phyloP scores from a whole-genome alignment of 1,140 invertebrate species.

The Drosophila mojavensis region DNA sequence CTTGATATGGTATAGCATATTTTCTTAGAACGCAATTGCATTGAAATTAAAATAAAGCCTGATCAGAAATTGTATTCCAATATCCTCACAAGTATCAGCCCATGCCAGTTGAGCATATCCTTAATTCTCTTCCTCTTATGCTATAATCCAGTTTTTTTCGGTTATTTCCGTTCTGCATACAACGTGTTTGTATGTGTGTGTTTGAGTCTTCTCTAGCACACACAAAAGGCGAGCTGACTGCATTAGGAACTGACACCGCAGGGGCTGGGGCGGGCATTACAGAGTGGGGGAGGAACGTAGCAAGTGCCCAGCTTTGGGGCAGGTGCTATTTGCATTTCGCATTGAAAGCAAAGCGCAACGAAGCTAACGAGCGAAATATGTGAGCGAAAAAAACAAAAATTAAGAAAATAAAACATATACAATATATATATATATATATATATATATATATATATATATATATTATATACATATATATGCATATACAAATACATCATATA shows the following conservation, averaged over 20 bases:
- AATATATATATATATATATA: neutral
- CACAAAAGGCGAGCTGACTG: slow-evolving; percentile 62
- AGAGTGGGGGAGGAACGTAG: slow-evolving; percentile 27
- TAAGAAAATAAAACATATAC: slow-evolving; percentile 27
- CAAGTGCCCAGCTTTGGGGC: slow-evolving; percentile 76
- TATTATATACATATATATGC: neutral
- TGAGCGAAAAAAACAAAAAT: slow-evolving; percentile 51
- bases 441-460: too few relatives aligned
- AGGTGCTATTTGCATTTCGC: slow-evolving; percentile 68
- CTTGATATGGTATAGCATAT: too few relatives aligned
- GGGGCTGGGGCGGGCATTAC: slow-evolving; percentile 4
- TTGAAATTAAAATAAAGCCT: too few relatives aligned
- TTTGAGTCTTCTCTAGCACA: slow-evolving; percentile 33
- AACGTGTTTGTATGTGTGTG: slow-evolving; percentile 16
- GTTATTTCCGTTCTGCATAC: slow-evolving; percentile 34
- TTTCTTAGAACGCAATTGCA: too few relatives aligned
- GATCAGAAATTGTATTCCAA: too few relatives aligned
- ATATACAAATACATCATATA: neutral
- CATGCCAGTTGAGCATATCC: neutral
- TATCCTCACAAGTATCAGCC: too few relatives aligned
- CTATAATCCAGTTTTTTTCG: slow-evolving; percentile 32
- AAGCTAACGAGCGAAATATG: slow-evolving; percentile 72
- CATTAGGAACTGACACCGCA: slow-evolving; percentile 44
- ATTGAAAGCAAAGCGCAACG: slow-evolving; percentile 53
- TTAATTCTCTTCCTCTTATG: neutral